phyloP scores from a whole-genome alignment of 2,888 invertebrate genomes.

The Allophyes oxyacanthae region DNA sequence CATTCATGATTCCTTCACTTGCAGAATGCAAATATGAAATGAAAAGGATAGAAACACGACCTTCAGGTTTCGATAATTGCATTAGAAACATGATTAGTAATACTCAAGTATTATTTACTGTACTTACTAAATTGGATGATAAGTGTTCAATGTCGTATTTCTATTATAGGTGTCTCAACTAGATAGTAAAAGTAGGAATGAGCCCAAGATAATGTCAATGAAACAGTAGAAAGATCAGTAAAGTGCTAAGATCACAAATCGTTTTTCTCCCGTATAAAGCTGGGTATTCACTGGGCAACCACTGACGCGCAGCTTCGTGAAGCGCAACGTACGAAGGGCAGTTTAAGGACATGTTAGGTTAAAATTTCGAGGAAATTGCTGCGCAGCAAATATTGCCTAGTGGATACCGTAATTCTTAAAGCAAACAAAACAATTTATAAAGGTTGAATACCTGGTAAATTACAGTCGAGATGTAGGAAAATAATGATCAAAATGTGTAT shows the following conservation, averaged over 20 bases:
- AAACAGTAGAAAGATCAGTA: neutral
- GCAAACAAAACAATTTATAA: conserved; percentile 20
- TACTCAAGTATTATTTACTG: no score
- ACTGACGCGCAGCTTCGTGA: no score
- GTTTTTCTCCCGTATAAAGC: neutral
- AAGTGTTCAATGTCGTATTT: conserved; percentile 24
- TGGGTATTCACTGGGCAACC: no score
- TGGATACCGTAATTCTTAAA: no score
- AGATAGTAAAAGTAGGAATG: conserved; percentile 22
- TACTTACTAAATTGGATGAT: neutral
- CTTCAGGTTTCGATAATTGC: neutral
- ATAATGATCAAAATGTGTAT: neutral
- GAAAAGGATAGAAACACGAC: conserved; percentile 43
- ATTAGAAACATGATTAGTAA: neutral
- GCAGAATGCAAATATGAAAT: conserved; percentile 42
- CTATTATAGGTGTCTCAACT: conserved; percentile 27
- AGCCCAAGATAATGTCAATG: conserved; percentile 27
- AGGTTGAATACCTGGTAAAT: conserved; percentile 3
- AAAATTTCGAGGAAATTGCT: no score
- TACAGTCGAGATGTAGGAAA: neutral
- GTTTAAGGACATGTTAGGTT: no score
- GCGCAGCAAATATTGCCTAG: no score
- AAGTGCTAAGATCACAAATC: neutral
- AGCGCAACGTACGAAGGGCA: no score
- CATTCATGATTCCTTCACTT: conserved; percentile 64